These are phyloP conservation scores for Novumbra hubbsi DNA, from an alignment of 2,797 vertebrate species.

Conservation along the genomic window DNA sequence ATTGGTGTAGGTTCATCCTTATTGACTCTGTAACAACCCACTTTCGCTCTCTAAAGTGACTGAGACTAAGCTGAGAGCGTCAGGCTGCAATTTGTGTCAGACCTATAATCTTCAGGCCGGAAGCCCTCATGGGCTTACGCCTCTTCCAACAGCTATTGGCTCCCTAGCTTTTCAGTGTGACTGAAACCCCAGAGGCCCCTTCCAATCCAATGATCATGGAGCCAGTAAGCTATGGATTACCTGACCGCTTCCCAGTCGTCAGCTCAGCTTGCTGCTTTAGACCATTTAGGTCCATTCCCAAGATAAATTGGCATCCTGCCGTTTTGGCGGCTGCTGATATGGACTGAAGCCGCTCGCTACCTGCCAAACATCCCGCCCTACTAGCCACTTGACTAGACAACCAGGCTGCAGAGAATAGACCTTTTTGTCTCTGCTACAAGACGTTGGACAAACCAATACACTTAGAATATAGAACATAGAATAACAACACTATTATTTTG, in stretches of 20 bases:
- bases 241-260: slow-evolving; percentile 41
- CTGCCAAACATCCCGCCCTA: slow-evolving; percentile 18
- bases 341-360: slow-evolving; percentile 34
- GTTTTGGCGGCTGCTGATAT: slow-evolving; percentile 19
- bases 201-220: slow-evolving; percentile 62
- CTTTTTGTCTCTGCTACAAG: slow-evolving; percentile 7
- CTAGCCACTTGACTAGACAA: slow-evolving; percentile 16
- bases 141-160: slow-evolving; percentile 38
- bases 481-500: too few relatives aligned
- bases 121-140: slow-evolving; percentile 26
- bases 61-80: background rate
- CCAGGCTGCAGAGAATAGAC: slow-evolving; percentile 9
- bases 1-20: background rate
- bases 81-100: slow-evolving; percentile 30
- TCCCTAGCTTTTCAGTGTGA: slow-evolving; percentile 25
- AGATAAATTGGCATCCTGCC: slow-evolving; percentile 33
- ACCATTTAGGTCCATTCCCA: slow-evolving; percentile 47
- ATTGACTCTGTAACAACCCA: background rate
- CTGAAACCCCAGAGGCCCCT: slow-evolving; percentile 32
- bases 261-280: slow-evolving; percentile 47
- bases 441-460: slow-evolving; percentile 14
- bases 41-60: background rate
- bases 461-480: too few relatives aligned
- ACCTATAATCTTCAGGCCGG: slow-evolving; percentile 42
- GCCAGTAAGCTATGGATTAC: slow-evolving; percentile 66